Percentiles rank a stretch among this genome's conserved stretches.
These are phyloP conservation scores for Zenarchopterus dispar DNA, from an alignment of 2,797 vertebrate genomes.

Conservation along the genomic window DNA sequence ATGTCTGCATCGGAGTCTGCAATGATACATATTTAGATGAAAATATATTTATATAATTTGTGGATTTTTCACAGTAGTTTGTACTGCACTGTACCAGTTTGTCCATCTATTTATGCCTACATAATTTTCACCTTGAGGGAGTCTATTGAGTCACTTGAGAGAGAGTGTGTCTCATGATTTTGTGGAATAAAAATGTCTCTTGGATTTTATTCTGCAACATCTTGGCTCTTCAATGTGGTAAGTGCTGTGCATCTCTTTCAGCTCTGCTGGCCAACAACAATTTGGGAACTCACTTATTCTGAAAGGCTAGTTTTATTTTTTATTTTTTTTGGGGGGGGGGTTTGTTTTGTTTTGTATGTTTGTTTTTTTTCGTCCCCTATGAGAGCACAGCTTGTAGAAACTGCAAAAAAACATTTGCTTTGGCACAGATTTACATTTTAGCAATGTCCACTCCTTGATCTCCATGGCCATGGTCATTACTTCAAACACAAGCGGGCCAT, in stretches of 20 bases:
- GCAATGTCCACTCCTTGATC: constrained; percentile 81
- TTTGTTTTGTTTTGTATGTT: constrained; percentile 43
- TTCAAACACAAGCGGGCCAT: constrained; percentile 81
- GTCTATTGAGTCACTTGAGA: constrained; percentile 78
- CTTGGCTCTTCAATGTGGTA: constrained; percentile 72
- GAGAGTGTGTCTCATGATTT: constrained; percentile 72
- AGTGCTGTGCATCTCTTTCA: constrained; percentile 77
- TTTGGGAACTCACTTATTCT: constrained; percentile 78
- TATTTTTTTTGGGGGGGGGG: constrained; percentile 41
- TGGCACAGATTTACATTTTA: constrained; percentile 86
- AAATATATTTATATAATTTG: constrained; percentile 87
- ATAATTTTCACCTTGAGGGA: constrained; percentile 78
- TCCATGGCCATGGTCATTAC: constrained; percentile 77
- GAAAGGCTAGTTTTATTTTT: constrained; percentile 75
- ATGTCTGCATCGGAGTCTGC: constrained; percentile 81
- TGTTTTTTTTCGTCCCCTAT: constrained; percentile 69
- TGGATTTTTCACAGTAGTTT: constrained; percentile 85
- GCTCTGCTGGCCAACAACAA: constrained; percentile 76
- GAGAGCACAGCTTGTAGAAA: constrained; percentile 85
- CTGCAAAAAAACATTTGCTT: constrained; percentile 87
- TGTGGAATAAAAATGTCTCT: constrained; percentile 78
- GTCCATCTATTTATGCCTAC: constrained; percentile 81
- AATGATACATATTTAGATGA: constrained; percentile 86
- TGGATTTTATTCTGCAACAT: constrained; percentile 73
- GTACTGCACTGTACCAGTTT: constrained; percentile 82